Conservation (phyloP, 1,140 invertebrate genomes). For the Megalopta genalis region DNA sequence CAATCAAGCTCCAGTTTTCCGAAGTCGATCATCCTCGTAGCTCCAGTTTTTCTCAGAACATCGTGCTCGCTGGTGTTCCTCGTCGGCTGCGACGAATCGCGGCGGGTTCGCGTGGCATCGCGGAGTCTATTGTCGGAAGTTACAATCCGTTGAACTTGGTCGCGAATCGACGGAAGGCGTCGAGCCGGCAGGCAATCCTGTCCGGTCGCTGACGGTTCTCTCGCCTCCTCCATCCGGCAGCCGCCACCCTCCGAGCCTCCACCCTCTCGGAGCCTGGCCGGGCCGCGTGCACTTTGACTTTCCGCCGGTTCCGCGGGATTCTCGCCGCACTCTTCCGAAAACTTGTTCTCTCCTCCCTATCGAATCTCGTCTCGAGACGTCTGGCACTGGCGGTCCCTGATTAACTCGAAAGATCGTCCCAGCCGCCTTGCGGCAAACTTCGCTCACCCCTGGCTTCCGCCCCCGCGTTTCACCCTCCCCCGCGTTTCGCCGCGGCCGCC, state of each 20-base stretch:
- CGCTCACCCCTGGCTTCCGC: neutral
- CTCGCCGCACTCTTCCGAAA: slow-evolving; percentile 37
- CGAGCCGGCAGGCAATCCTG: slow-evolving; percentile 11
- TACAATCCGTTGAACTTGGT: neutral
- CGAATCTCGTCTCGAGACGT: slow-evolving; percentile 67
- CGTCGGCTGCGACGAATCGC: neutral
- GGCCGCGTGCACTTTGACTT: slow-evolving; percentile 36
- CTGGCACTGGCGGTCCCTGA: slow-evolving; percentile 71
- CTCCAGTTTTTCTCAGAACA: too few species aligned
- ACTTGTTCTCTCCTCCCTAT: slow-evolving; percentile 38
- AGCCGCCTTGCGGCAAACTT: slow-evolving; percentile 37
- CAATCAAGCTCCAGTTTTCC: too few species aligned
- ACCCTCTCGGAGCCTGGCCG: neutral
- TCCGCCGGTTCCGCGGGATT: slow-evolving; percentile 18
- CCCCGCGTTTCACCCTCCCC: neutral
- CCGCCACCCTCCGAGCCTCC: neutral
- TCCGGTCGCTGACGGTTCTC: slow-evolving; percentile 19
- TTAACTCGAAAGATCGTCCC: slow-evolving; percentile 69
- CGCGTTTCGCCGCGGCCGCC: neutral
- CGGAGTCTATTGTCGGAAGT: neutral
- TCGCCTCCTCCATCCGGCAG: neutral
- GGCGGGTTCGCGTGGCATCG: neutral
- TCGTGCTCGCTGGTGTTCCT: too few species aligned
- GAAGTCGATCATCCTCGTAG: too few species aligned
- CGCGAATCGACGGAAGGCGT: slow-evolving; percentile 15